Base-by-base conservation (phyloP, 2,113 vertebrate genomes). In the Dasypus novemcinctus region DNA sequence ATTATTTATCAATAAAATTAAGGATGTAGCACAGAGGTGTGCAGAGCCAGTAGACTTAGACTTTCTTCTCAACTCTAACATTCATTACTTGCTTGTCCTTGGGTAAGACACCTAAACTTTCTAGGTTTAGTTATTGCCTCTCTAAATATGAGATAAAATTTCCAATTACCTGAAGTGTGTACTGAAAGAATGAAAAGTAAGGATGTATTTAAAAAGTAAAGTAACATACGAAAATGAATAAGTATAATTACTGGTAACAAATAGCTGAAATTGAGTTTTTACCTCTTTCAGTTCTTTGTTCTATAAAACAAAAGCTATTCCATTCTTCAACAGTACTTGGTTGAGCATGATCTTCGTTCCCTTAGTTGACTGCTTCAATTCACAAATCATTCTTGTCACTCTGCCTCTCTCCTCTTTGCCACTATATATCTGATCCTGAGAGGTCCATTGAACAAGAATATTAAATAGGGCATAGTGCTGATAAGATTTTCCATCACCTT, bases 381-480 rank as follows among this genome's bases (percentile, higher is more conserved):
- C 91, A 94, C 89, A 94, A 96, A 93, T 88, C 90, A 79, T 86
- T 88, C 85, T 17, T 83, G 78, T 95, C 82, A 72, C 66, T 46
- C 81, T 59, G 13, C 87, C 78, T 91, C 90, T 82, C 79, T 92
- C 66, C 61, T 72, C 69, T 57, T 91, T 69, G 71, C 61, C 69
- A 57, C 66, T 54, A 68, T 38, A 15, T 88, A 74, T 90, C 74
- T 74, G 82, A 74, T 93, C 95, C 69, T n/a, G 57, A 91, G 82
- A 61, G 74, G 68, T 86, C 86, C 82, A 89, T 4, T 92, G 89
- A 96, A 20, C 86, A 96, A 72, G 83, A 93, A 95, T 93, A 93
- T 97, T 93, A 85, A 91, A 25, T 12, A 94, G 72, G 63, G 7
- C 74, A 33, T 59, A 41, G 27, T 31, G 68, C 68, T 74, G 68